Conservation (phyloP, 1,140 invertebrate species). For the Drosophila trapezifrons region DNA sequence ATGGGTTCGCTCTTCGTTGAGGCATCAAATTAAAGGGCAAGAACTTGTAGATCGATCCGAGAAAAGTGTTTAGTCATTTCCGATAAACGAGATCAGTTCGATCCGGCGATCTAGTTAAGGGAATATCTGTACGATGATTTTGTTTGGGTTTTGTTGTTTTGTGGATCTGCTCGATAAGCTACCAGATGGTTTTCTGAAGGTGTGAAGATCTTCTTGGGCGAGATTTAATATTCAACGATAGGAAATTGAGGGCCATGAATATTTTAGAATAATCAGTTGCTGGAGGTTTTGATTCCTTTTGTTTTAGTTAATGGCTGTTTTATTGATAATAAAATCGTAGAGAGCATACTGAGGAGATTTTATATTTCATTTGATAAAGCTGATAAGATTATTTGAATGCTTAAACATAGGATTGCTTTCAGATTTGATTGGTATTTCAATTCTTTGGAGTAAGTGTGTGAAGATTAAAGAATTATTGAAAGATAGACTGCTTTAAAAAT, state of each 20-base stretch:
- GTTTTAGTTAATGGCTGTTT: neutral
- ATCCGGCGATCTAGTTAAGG: slow-evolving; percentile 49
- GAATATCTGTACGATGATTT: slow-evolving; percentile 27
- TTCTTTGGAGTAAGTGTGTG: neutral
- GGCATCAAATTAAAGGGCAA: slow-evolving; percentile 58
- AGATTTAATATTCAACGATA: slow-evolving; percentile 6
- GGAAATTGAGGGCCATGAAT: neutral
- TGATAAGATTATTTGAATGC: neutral
- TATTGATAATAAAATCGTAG: neutral
- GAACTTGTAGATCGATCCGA: slow-evolving; percentile 62
- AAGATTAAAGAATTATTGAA: too few relatives aligned
- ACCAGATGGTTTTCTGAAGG: slow-evolving; percentile 30
- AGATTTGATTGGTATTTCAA: neutral
- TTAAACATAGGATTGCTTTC: neutral
- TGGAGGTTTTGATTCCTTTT: neutral
- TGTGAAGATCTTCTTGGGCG: slow-evolving; percentile 28
- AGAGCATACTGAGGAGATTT: neutral
- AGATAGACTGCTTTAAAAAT: too few relatives aligned
- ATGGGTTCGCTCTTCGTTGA: slow-evolving; percentile 38
- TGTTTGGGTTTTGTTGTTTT: slow-evolving; percentile 49
- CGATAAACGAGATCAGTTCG: slow-evolving; percentile 44
- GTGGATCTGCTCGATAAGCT: slow-evolving; percentile 23
- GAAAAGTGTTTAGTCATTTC: slow-evolving; percentile 65
- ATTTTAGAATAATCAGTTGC: neutral
- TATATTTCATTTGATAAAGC: neutral